phyloP scores from a whole-genome alignment of 1,140 invertebrate species.

The Zaprionus capensis region DNA sequence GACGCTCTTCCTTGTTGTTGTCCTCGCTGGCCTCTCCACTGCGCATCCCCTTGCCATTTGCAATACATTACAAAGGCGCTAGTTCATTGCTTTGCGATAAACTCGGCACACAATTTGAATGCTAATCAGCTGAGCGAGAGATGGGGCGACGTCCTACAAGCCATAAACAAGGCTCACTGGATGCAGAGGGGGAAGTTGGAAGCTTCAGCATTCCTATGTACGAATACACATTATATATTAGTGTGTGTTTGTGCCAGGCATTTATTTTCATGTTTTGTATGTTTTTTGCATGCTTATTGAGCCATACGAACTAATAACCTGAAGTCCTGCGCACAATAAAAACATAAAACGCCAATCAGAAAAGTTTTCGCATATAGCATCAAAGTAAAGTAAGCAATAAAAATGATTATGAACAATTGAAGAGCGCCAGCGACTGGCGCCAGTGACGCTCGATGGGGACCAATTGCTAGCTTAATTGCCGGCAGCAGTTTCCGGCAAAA shows the following conservation, averaged over 20 bases:
- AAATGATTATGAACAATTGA: constrained; percentile 83
- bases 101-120: constrained; percentile 81
- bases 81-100: constrained; percentile 83
- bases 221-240: neutral
- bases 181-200: neutral
- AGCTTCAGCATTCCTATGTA: neutral
- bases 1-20: constrained; percentile 27
- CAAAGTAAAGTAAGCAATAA: constrained; percentile 79
- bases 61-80: constrained; percentile 72
- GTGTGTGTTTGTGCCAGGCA: constrained; percentile 45
- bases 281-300: constrained; percentile 70
- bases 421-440: constrained; percentile 73
- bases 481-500: constrained; percentile 74
- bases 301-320: constrained; percentile 79
- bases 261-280: constrained; percentile 53
- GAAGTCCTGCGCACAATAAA: constrained; percentile 73
- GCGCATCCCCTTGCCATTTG: constrained; percentile 12
- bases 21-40: constrained; percentile 28
- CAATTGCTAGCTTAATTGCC: constrained; percentile 74
- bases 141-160: neutral
- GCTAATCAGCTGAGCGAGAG: constrained; percentile 61
- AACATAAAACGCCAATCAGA: constrained; percentile 80
- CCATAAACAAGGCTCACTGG: constrained; percentile 50
- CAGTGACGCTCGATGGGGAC: constrained; percentile 46
- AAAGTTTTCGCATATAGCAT: constrained; percentile 78